A percentile compares a stretch with the other conserved stretches of the same genome.
Conservation (phyloP, 2,888 invertebrate species). For the Imbricaverruca yamaguchii region DNA sequence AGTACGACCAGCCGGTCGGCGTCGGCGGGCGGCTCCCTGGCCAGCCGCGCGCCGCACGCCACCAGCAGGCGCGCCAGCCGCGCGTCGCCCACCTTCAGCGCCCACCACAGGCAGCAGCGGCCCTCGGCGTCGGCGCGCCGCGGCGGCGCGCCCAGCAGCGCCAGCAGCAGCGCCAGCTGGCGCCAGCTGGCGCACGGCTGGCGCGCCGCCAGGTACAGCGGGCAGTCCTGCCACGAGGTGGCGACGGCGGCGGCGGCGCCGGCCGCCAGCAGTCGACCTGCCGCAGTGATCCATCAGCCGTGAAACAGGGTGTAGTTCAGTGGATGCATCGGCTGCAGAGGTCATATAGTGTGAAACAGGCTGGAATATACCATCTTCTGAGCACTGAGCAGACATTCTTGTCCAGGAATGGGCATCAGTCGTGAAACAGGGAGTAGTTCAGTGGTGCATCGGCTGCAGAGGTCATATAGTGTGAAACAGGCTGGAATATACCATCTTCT, state of each 20-base stretch:
- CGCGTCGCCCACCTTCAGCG: neutral
- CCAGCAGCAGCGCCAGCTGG: neutral
- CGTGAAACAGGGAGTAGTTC: too few species aligned
- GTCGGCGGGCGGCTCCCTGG: neutral
- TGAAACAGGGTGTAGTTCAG: too few species aligned
- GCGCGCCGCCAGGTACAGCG: neutral
- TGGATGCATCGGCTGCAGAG: too few species aligned
- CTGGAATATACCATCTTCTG: too few species aligned
- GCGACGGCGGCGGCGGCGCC: neutral
- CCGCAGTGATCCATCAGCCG: too few species aligned
- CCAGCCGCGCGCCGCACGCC: neutral
- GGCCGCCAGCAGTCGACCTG: neutral
- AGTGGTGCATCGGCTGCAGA: too few species aligned
- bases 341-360: too few species aligned
- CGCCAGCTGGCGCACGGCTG: constrained; percentile 3
- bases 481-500: too few species aligned
- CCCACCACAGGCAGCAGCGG: neutral
- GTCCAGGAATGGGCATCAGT: too few species aligned
- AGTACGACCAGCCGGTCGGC: neutral
- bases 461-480: too few species aligned
- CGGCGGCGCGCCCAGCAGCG: neutral
- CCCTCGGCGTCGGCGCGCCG: neutral
- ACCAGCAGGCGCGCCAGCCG: neutral
- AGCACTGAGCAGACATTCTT: too few species aligned
- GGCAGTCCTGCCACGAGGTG: neutral